phyloP scores from a whole-genome alignment of 2,113 vertebrate genomes.

The Anhinga rufa region DNA sequence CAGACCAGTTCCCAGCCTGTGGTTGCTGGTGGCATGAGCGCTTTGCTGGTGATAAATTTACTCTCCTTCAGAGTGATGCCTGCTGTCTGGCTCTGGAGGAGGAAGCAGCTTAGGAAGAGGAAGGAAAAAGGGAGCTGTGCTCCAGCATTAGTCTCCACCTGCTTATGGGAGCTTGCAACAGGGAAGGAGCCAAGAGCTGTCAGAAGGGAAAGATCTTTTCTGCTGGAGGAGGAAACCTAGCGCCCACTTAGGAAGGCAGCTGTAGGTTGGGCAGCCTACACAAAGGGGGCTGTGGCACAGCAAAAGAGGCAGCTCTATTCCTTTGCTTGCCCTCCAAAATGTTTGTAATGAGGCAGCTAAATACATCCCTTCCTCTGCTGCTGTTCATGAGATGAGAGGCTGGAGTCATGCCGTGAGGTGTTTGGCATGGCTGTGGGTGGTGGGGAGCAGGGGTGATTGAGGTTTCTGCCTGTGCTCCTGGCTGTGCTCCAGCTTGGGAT shows the following conservation, averaged over 20 bases:
- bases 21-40: accelerated
- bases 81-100: not conserved
- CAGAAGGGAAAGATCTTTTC: not conserved
- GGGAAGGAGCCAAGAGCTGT: not conserved
- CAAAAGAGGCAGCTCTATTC: not conserved
- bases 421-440: accelerated
- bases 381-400: not conserved
- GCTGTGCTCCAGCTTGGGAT: not conserved
- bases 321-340: not conserved
- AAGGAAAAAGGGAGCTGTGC: not conserved
- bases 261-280: not conserved
- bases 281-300: not conserved
- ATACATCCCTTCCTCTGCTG: not conserved
- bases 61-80: not conserved
- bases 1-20: not conserved
- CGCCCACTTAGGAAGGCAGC: not conserved
- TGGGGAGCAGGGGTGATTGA: accelerated
- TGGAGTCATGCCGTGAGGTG: not conserved
- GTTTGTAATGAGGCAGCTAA: not conserved
- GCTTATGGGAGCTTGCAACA: not conserved
- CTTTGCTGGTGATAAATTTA: not conserved
- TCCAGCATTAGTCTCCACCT: not conserved
- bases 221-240: not conserved
- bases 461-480: not conserved
- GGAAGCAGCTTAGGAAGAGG: not conserved